A percentile compares a stretch with the other conserved stretches of the same genome.
phyloP scores from a whole-genome alignment of 2,888 invertebrate genomes.

The Tetragonisca angustula region DNA sequence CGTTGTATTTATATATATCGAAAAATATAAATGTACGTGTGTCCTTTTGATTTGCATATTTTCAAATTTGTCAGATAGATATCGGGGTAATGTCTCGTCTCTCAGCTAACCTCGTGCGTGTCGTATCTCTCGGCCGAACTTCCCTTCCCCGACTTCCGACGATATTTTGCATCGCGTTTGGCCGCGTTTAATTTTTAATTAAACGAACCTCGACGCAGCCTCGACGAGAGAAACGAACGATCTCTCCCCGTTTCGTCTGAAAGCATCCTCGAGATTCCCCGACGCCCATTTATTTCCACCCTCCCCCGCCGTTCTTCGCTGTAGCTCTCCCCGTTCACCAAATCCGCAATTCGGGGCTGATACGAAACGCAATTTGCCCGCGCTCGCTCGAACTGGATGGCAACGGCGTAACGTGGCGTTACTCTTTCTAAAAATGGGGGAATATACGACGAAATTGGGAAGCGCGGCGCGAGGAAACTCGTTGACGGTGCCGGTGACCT shows the following conservation, averaged over 20 bases:
- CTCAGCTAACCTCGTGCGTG: not conserved
- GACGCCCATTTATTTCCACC: slow-evolving; percentile 17
- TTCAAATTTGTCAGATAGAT: not conserved
- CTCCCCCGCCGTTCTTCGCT: not conserved
- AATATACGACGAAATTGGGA: slow-evolving; percentile 53
- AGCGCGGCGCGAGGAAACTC: slow-evolving; percentile 47
- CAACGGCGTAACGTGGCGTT: not conserved
- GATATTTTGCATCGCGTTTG: slow-evolving; percentile 21
- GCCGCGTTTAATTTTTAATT: slow-evolving; percentile 17
- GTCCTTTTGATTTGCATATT: no score
- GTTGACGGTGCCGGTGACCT: slow-evolving; percentile 55
- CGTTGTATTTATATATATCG: no score
- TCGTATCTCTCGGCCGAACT: not conserved
- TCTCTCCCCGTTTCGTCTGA: not conserved
- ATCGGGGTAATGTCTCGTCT: not conserved
- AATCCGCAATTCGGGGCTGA: slow-evolving; percentile 60
- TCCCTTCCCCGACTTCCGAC: not conserved
- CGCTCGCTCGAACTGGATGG: slow-evolving; percentile 49
- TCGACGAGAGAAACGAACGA: not conserved
- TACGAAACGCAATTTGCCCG: slow-evolving; percentile 61
- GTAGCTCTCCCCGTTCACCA: slow-evolving; percentile 26
- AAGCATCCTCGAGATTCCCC: not conserved
- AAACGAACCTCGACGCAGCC: not conserved
- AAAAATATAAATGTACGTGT: not conserved
- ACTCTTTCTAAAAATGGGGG: slow-evolving; percentile 43